Evolutionary conservation across 2,888 invertebrate genomes (phyloP), one percentile per base, ranked within the genome.

Genomic region (Scaptomyza polygonia): DNA sequence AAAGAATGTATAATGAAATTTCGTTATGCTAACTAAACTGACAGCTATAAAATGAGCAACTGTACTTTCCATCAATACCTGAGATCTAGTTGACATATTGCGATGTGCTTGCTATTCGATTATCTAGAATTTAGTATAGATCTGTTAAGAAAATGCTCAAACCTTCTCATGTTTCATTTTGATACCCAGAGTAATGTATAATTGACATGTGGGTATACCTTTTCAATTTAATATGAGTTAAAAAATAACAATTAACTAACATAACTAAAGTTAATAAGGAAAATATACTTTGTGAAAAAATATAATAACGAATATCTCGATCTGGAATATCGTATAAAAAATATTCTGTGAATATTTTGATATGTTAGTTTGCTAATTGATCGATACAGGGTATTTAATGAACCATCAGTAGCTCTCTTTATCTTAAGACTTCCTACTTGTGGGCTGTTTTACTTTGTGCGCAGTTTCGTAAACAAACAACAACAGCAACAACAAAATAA

Each of bases 391-490:
- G 25, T 54, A 51, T 51, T n/a, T n/a, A 6, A 3, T 14, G 3
- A 11, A 14, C 8, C 5, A 25, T 5, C 25, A 4, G 7, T 0
- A 5, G 11, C 25, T 3, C 5, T 4, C 0, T 0, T 9, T 12
- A 8, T n/a, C 7, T 9, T 1, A 9, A 27, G 9, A 34, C 51
- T 12, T 25, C 25, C 30, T 21, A 14, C 1, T 30, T 53, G 36
- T 45, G 30, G 2, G 16, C 42, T 34, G 43, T 43, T 57, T 44
- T 52, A 66, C 61, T 64, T 73, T 66, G 42, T 30, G 25, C 48
- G 63, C 64, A 42, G 36, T 62, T 84, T 73, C 70, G 77, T 77
- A 74, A 82, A 77, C 77, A 79, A 70, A 49, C 43, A 25, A 25
- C 21, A n/a, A 21, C 21, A 25, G 30, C 12, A 43, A 32, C 5